These are phyloP conservation scores for Toxostoma redivivum DNA, from an alignment of 2,113 vertebrate species.

Conservation along the genomic window DNA sequence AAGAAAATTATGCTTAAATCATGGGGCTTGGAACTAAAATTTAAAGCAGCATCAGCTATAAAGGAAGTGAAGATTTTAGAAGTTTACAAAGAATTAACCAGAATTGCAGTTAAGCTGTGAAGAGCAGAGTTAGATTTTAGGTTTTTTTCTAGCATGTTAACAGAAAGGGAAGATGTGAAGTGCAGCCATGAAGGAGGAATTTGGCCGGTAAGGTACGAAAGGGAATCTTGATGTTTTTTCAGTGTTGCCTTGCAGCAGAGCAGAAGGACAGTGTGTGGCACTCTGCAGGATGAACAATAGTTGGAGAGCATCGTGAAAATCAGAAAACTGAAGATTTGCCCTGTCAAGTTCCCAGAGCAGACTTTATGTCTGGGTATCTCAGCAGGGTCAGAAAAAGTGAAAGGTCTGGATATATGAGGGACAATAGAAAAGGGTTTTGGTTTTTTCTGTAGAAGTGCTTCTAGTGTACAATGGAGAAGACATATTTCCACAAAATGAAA, in stretches of 20 bases:
- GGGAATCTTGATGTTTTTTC: not conserved
- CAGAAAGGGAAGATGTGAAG: not conserved
- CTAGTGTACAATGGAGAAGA: not conserved
- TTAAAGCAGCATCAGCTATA: not conserved
- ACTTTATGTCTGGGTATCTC: not conserved
- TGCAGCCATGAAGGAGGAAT: not conserved
- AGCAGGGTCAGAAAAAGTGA: not conserved
- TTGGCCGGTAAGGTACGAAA: not conserved
- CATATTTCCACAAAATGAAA: not conserved
- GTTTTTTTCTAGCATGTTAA: not conserved
- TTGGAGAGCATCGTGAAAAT: not conserved
- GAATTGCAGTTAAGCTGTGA: constrained; percentile 1
- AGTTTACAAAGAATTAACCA: constrained; percentile 1
- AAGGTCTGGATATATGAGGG: not conserved
- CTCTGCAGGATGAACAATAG: not conserved
- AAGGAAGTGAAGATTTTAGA: not conserved
- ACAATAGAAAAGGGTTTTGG: not conserved
- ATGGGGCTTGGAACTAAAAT: not conserved
- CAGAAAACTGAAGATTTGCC: not conserved
- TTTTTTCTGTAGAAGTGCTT: not conserved
- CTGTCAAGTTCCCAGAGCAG: not conserved
- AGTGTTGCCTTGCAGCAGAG: not conserved
- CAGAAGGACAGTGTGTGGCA: not conserved
- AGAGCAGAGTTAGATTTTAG: not conserved
- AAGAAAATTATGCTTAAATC: not conserved